Base-by-base conservation (phyloP, 2,113 vertebrate genomes). In the Triplophysa dalaica region DNA sequence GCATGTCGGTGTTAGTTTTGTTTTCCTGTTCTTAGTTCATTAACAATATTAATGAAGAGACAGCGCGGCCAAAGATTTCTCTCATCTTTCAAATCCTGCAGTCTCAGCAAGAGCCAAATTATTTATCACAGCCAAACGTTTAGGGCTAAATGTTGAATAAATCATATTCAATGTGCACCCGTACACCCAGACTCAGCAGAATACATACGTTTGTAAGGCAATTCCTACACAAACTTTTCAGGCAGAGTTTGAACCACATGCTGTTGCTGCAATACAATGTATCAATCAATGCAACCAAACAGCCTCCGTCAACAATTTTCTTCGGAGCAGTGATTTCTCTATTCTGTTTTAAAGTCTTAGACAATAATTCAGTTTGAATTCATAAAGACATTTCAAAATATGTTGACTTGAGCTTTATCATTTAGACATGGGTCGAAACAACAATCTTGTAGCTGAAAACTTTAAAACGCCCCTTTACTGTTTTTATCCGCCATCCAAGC, bases 61-160 rank as follows among this genome's bases (percentile, higher is more conserved):
- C 19, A 75, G 38, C 2, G 54, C 19, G n/a, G 11, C 41, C 69
- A 81, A 77, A 66, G 67, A 67, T 74, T 75, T 68, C 69, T 64
- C 21, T 77, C 63, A 63, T 77, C 22, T 78, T 69, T 75, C 74
- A 77, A 58, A 81, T 75, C 48, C 67, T 78, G 43, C 54, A 68
- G 17, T n/a, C 65, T 29, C 66, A 77, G 60, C 81, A 9, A 72
- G 67, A 79, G 45, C 56, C 68, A 80, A 80, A 69, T 61, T 45
- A 41, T 52, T 48, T 56, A 63, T 26, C 54, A 75, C 67, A 41
- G 79, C 79, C 79, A 78, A 84, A 76, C 11, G 22, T 64, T 38
- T 67, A 68, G 26, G 19, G 29, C 19, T 54, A 54, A 61, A 66
- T 29, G 68, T 65, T 33, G 69, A 75, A 26, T 67, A 64, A 64